A percentile compares a stretch with the other conserved stretches of the same genome.
Conservation (phyloP, 2,113 vertebrate species). For the Grammomys dolichurus region DNA sequence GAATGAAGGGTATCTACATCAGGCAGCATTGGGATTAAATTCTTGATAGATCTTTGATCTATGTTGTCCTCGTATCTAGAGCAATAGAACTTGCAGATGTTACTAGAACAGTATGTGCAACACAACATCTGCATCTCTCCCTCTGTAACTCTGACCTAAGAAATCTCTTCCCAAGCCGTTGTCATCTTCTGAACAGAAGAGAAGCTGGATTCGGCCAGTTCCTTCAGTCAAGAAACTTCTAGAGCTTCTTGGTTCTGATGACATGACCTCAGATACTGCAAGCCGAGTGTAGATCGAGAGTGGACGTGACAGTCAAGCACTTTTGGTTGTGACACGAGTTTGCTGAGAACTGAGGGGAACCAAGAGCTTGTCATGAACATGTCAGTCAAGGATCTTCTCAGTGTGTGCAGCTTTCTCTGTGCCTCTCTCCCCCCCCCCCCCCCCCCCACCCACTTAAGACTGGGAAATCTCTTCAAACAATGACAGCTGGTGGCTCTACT, state of each 20-base stretch:
- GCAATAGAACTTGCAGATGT: accelerated
- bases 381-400: too few relatives aligned
- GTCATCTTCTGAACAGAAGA: neutral
- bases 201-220: neutral
- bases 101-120: neutral
- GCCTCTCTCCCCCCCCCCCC: too few relatives aligned
- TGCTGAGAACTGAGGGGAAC: neutral
- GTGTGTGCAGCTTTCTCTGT: neutral
- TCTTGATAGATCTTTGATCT: neutral
- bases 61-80: neutral
- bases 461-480: neutral
- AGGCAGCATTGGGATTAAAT: neutral
- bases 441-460: too few relatives aligned
- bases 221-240: neutral
- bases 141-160: neutral
- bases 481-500: neutral
- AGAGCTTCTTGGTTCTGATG: too few relatives aligned
- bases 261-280: neutral
- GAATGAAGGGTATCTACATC: neutral
- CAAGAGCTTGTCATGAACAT: neutral
- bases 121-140: neutral
- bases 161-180: neutral
- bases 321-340: too few relatives aligned
- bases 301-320: neutral
- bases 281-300: neutral